phyloP scores from a whole-genome alignment of 2,888 invertebrate genomes.

The Acronicta psi region DNA sequence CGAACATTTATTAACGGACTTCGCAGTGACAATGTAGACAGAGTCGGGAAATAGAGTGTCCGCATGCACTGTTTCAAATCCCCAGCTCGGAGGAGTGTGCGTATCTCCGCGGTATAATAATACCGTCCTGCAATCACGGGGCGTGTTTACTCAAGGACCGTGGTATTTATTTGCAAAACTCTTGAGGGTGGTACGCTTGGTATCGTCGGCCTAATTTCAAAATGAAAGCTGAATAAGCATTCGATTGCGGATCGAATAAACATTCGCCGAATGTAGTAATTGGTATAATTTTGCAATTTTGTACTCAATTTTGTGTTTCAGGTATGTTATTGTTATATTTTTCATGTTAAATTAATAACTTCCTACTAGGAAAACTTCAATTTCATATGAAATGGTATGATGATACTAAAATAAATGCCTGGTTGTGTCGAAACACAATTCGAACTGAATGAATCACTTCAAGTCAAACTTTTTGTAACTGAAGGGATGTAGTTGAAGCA shows the following conservation, averaged over 20 bases:
- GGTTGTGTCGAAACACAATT: constrained; percentile 1
- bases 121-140: constrained; percentile 69
- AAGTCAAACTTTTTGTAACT: constrained; percentile 5
- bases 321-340: background rate
- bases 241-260: constrained; percentile 75
- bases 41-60: constrained; percentile 50
- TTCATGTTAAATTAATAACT: background rate
- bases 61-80: constrained; percentile 45
- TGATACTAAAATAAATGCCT: no score
- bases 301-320: background rate
- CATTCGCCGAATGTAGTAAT: constrained; percentile 65
- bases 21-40: constrained; percentile 33
- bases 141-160: constrained; percentile 76
- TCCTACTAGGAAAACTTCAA: background rate
- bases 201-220: constrained; percentile 76
- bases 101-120: constrained; percentile 48
- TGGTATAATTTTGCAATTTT: constrained; percentile 45
- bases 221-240: constrained; percentile 80
- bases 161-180: constrained; percentile 83
- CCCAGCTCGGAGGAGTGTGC: constrained; percentile 31
- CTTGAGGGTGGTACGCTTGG: constrained; percentile 74
- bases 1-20: constrained; percentile 17
- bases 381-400: constrained; percentile 1
- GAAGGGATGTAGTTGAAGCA: background rate
- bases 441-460: constrained; percentile 1